Evolutionary conservation across 1,140 invertebrate genomes (phyloP), one percentile per base, ranked within the genome.

Genomic region (Trichomalopsis sarcophagae): DNA sequence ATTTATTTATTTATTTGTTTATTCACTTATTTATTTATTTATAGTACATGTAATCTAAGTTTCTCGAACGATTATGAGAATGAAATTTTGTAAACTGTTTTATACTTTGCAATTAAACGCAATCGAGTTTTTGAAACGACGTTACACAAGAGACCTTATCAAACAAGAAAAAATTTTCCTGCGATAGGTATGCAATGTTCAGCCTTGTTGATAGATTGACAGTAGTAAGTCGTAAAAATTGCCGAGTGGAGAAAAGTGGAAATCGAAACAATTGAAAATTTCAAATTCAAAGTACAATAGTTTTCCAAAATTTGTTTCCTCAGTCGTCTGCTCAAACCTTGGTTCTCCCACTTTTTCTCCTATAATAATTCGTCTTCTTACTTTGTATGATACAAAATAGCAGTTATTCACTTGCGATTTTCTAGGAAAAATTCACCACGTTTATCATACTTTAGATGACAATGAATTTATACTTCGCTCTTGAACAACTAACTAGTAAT

Each of bases 21-120:
- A 84, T 84, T 33, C 88, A 84, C 84, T 82, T 87, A 79, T 85
- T 83, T 76, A 82, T 86, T 66, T 23, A 84, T 84, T 33, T 89
- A 76, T 83, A 33, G 66, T 76, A 76, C 40, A 76, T 40, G 74
- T 21, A 40, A 73, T 84, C 36, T 40, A 76, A 75, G 77, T 79
- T 86, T 30, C 66, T 75, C 71, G n/a, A 13, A 55, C 68, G 69
- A 74, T 50, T n/a, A 74, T 21, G 40, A 75, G 73, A 82, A 66
- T 21, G 1, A 55, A 62, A 75, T 36, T 75, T 82, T 75, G 47
- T 33, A 81, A 81, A 30, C 71, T 55, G 36, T 6, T 79, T 79
- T 79, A 66, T 33, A 33, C 17, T 80, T 68, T 80, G 44, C 55
- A n/a, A n/a, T 62, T 62, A 21, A 62, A 62, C 17, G 21, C 17